Conservation (phyloP, 1,140 invertebrate genomes). For the Drosophila quadrilineata region DNA sequence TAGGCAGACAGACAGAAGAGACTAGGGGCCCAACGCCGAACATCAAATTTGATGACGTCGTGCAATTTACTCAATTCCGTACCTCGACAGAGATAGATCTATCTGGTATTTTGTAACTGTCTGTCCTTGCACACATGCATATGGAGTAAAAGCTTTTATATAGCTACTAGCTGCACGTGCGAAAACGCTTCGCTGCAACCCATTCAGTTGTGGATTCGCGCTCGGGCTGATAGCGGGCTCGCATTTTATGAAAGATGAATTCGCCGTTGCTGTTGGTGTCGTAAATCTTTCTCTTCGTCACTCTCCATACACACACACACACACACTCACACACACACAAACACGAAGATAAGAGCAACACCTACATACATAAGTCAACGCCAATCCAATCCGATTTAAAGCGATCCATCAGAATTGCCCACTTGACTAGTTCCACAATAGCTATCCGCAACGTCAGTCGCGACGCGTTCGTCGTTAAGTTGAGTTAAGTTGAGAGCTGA, state of each 20-base stretch:
- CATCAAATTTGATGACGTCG: conserved; percentile 43
- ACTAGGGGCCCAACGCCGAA: too few relatives aligned
- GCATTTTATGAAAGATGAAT: conserved; percentile 5
- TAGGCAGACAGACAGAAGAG: too few relatives aligned
- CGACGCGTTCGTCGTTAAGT: conserved; percentile 26
- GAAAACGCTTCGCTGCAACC: neutral
- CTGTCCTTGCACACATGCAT: neutral
- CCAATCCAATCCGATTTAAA: too few relatives aligned
- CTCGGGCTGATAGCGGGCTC: conserved; percentile 10
- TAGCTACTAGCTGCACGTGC: conserved; percentile 23
- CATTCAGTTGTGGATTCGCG: conserved; percentile 18
- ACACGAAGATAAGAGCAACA: too few relatives aligned
- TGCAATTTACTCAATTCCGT: neutral
- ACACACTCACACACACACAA: too few relatives aligned
- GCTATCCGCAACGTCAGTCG: conserved; percentile 21
- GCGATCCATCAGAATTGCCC: too few relatives aligned
- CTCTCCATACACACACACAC: too few relatives aligned
- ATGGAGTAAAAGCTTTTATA: neutral
- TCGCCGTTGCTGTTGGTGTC: conserved; percentile 21
- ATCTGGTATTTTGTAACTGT: neutral
- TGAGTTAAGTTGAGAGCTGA: conserved; percentile 19
- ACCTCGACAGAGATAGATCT: too few relatives aligned
- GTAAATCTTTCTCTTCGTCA: conserved; percentile 18
- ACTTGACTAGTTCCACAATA: too few relatives aligned
- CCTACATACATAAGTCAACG: too few relatives aligned